Evolutionary conservation across 2,888 invertebrate genomes (phyloP).

Genomic region (Melanophora roralis): DNA sequence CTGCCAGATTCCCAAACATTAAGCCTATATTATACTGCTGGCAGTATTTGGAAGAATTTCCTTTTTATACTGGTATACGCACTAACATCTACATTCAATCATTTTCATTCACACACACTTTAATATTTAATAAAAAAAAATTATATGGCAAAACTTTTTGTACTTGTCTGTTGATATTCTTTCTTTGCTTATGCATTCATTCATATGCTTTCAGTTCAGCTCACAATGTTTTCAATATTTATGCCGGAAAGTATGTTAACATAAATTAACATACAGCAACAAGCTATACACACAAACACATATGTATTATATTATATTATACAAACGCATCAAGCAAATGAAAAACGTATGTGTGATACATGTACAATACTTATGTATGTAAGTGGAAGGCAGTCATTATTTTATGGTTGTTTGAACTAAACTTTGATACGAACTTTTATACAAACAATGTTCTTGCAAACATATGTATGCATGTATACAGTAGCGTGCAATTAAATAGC

Average conservation of each 20-base stretch:
- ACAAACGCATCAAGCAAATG: not conserved
- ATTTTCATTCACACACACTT: not conserved
- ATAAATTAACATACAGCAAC: slow-evolving; percentile 45
- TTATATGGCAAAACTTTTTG: not conserved
- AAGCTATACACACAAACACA: not conserved
- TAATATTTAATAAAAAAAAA: not conserved
- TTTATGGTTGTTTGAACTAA: slow-evolving; percentile 39
- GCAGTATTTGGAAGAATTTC: slow-evolving; percentile 29
- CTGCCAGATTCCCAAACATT: slow-evolving; percentile 12
- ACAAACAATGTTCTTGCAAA: no score
- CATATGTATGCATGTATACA: not conserved
- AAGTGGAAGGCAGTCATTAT: slow-evolving; percentile 36
- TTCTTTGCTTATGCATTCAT: not conserved
- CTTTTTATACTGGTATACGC: not conserved
- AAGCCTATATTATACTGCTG: slow-evolving; percentile 34
- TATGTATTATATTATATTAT: no score
- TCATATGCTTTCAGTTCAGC: not conserved
- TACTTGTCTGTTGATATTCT: not conserved
- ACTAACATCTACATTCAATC: no score
- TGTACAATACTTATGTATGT: no score
- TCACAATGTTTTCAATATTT: slow-evolving; percentile 29
- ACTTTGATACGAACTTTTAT: slow-evolving; percentile 7
- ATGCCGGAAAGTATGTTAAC: slow-evolving; percentile 65
- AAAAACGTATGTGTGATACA: not conserved
- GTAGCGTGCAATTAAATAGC: no score